Conservation (phyloP, 2,113 vertebrate genomes). For the Ancistrus triradiatus region DNA sequence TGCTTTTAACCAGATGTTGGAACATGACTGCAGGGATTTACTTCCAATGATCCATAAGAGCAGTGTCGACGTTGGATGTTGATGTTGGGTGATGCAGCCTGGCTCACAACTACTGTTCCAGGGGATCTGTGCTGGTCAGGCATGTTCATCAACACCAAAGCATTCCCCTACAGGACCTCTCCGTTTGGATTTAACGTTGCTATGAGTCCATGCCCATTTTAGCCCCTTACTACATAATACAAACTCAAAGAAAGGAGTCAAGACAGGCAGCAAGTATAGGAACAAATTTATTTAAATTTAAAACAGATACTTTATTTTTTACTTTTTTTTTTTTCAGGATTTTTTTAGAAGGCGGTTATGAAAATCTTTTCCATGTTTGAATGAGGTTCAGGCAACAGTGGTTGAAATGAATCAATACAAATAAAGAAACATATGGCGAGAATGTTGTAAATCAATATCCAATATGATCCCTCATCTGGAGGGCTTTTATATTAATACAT, state of each 20-base stretch:
- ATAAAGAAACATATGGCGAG: conserved; percentile 69
- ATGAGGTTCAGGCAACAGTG: conserved; percentile 84
- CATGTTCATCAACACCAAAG: too few relatives aligned
- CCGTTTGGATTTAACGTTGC: too few relatives aligned
- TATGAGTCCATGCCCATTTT: too few relatives aligned
- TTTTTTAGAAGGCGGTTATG: conserved; percentile 80
- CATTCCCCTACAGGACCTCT: too few relatives aligned
- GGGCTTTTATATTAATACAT: conserved; percentile 61
- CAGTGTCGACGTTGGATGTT: too few relatives aligned
- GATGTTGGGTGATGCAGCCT: too few relatives aligned
- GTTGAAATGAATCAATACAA: conserved; percentile 69
- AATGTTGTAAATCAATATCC: conserved; percentile 72
- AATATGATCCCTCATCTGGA: conserved; percentile 57
- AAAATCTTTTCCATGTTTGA: conserved; percentile 78
- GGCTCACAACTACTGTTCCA: too few relatives aligned
- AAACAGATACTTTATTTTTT: conserved; percentile 74
- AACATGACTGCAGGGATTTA: too few relatives aligned
- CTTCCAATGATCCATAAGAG: too few relatives aligned
- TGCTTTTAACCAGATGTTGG: too few relatives aligned
- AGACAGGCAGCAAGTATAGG: conserved; percentile 74
- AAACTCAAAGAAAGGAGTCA: conserved; percentile 50
- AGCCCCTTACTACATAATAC: too few relatives aligned
- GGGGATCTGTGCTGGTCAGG: too few relatives aligned
- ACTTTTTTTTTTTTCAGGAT: conserved; percentile 68
- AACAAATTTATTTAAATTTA: conserved; percentile 82